Percentiles rank a stretch among this genome's conserved stretches.
Conservation (phyloP, 1,140 invertebrate species). For the Lamellibrachia luymesi region DNA sequence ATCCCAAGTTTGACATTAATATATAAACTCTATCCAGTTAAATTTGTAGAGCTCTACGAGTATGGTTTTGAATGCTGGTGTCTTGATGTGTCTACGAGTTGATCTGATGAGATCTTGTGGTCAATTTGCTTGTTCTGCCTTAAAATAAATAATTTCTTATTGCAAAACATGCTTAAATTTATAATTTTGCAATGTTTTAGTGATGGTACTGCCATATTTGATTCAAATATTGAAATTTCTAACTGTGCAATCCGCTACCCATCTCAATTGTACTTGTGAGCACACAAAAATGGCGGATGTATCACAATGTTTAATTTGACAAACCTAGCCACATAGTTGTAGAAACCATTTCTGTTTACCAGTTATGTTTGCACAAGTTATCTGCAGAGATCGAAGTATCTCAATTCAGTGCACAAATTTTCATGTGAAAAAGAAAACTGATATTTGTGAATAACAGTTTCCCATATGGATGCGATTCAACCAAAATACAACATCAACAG, state of each 20-base stretch:
- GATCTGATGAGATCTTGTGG: neutral
- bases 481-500: no score
- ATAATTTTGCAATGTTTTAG: neutral
- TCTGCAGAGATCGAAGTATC: neutral
- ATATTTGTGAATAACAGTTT: no score
- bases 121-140: neutral
- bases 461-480: no score
- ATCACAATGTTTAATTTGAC: no score
- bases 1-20: no score
- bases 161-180: neutral
- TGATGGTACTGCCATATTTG: no score
- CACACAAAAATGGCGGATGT: neutral
- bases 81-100: neutral
- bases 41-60: no score
- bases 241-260: neutral
- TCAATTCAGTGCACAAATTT: neutral
- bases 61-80: no score
- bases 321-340: no score
- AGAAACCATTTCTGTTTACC: no score
- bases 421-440: neutral
- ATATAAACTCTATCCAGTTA: no score
- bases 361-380: no score
- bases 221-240: neutral
- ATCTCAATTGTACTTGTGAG: neutral
- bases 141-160: neutral